Evolutionary conservation across 92 coral and sea anemone species (phyloP).

Genomic region (Palythoa grandiflora): DNA sequence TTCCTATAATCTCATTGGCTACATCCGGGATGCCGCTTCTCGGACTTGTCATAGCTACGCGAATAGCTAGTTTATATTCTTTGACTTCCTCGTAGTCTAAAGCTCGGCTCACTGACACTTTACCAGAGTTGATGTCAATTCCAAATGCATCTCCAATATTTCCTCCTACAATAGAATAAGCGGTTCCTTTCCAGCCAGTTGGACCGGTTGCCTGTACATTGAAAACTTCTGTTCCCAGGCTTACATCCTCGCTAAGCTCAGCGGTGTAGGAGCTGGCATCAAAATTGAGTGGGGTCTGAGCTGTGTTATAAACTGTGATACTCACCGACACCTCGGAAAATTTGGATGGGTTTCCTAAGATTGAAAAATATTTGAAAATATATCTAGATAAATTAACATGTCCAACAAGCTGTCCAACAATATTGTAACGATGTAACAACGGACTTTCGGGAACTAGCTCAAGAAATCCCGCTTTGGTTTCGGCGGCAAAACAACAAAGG

Average conservation of each 20-base stretch:
- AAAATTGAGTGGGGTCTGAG: constrained; percentile 61
- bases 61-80: constrained; percentile 71
- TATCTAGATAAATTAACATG: no score
- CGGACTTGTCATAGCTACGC: constrained; percentile 63
- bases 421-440: no score
- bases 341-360: constrained; percentile 45
- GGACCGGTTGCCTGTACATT: constrained; percentile 70
- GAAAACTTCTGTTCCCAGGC: constrained; percentile 56
- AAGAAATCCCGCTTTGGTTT: no score
- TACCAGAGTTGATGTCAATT: constrained; percentile 67
- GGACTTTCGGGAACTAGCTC: no score
- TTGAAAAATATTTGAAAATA: neutral
- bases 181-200: constrained; percentile 42
- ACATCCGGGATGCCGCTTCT: constrained; percentile 48
- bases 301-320: constrained; percentile 67
- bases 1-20: constrained; percentile 75
- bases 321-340: constrained; percentile 69
- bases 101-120: constrained; percentile 55
- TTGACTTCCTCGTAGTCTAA: constrained; percentile 77
- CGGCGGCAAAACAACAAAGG: no score
- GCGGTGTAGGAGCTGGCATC: constrained; percentile 55
- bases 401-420: no score
- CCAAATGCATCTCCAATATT: constrained; percentile 73
- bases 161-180: constrained; percentile 87
- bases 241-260: constrained; percentile 62